A percentile compares a stretch with the other conserved stretches of the same genome.
Conservation (phyloP, 2,113 vertebrate genomes). For the Mormyrus iriodes region DNA sequence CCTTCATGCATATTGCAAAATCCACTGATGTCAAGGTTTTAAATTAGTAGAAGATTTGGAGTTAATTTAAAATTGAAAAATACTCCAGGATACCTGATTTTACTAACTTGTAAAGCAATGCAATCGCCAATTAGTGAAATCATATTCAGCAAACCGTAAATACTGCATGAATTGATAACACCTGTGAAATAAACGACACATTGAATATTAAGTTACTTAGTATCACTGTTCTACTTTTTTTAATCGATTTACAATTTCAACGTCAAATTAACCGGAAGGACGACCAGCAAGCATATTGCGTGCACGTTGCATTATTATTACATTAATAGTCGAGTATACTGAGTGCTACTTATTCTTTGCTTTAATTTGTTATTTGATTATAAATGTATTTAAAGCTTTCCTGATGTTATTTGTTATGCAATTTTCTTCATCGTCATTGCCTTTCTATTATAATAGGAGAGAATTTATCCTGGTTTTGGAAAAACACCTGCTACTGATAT, state of each 20-base stretch:
- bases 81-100: neutral
- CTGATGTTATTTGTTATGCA: neutral
- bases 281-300: neutral
- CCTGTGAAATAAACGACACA: neutral
- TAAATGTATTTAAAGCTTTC: neutral
- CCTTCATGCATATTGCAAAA: neutral
- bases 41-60: neutral
- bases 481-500: neutral
- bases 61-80: neutral
- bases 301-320: neutral
- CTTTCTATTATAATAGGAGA: neutral
- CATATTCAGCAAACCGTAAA: neutral
- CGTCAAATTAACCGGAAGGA: neutral
- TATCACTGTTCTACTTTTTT: neutral
- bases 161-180: neutral
- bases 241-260: neutral
- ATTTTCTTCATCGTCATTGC: neutral
- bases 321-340: neutral
- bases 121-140: neutral
- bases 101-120: neutral
- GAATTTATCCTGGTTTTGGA: neutral
- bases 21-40: neutral
- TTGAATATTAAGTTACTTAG: neutral
- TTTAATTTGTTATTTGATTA: neutral
- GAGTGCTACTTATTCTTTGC: neutral